Evolutionary conservation across 2,888 invertebrate species (phyloP), one percentile per base, ranked within the genome.

Genomic region (Rotaria socialis): DNA sequence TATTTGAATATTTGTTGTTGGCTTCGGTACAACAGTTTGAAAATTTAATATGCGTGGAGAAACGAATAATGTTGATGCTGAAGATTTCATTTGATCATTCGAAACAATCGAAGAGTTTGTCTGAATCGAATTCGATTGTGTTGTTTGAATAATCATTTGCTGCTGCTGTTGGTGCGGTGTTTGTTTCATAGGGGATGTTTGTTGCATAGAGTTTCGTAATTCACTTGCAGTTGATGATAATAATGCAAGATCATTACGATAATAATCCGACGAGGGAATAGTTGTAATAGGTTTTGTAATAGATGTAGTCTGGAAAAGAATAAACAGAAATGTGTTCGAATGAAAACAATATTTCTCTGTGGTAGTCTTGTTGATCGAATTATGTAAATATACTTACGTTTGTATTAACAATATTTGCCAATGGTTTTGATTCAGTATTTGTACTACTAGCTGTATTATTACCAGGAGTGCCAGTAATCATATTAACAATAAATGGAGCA

Each of bases 401-500:
- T 24, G 43, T 80, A 80, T 47, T 80, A n/a, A 24, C 14, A 35
- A 35, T 67, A 67, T 11, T 80, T 80, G 80, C 47, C n/a, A 47
- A 24, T 80, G 80, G 4, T 47, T 47, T 47, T 24, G 80, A 43
- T 47, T 47, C 80, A 10, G 24, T 35, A 67, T 27, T 67, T 41
- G 16, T 67, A 67, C 3, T 35, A 35, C 35, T 35, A 35, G 35
- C 19, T 1, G 35, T 27, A 35, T 11, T 14, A 67, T 67, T 67
- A 19, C 35, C 67, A 2, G 80, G 47, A 2, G 47, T 80, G n/a
- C 47, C 80, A 11, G 80, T 80, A 43, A 80, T 47, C 80, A 80
- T 80, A 47, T 80, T 80, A 80, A 80, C 80, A 80, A 80, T 47
- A 47, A 80, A 80, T 80, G 80, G 80, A 14, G 80, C 80, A 47